Evolutionary conservation across 2,113 vertebrate genomes (phyloP).

Genomic region (Sapajus apella): DNA sequence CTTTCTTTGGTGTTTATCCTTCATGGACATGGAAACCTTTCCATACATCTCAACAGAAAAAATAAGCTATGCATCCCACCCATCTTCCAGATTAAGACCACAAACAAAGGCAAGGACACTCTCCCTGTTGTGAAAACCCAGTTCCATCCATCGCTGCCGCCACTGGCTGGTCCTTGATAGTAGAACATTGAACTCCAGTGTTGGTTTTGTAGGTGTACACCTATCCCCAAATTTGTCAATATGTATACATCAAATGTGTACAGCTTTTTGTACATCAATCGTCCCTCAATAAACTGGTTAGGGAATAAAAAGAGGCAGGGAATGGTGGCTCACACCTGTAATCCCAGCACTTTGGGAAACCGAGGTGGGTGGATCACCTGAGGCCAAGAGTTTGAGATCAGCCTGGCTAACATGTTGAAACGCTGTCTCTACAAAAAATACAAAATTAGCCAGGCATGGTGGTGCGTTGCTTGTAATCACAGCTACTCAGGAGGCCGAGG

Average conservation of each 20-base stretch:
- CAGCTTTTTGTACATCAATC: not conserved
- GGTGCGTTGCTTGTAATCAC: too few species aligned
- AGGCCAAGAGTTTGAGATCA: too few species aligned
- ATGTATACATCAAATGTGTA: not conserved
- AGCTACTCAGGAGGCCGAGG: too few species aligned
- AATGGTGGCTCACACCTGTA: too few species aligned
- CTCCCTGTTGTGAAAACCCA: not conserved
- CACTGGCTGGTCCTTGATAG: not conserved
- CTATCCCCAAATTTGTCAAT: too few species aligned
- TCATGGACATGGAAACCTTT: not conserved
- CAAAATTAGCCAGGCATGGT: too few species aligned
- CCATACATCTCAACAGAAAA: not conserved
- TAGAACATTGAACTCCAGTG: not conserved
- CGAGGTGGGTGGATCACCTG: too few species aligned
- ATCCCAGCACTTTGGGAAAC: too few species aligned
- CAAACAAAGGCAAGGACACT: not conserved
- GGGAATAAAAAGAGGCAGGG: too few species aligned
- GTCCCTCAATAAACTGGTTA: not conserved
- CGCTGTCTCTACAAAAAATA: too few species aligned
- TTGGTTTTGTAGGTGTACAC: not conserved
- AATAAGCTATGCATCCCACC: not conserved
- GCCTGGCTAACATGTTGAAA: too few species aligned
- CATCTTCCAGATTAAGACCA: conserved; percentile 29
- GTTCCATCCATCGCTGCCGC: not conserved
- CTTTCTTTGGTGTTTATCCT: not conserved